A percentile compares a stretch with the other conserved stretches of the same genome.
Conservation (phyloP, 2,888 invertebrate species). For the Dicyrtoma fusca region DNA sequence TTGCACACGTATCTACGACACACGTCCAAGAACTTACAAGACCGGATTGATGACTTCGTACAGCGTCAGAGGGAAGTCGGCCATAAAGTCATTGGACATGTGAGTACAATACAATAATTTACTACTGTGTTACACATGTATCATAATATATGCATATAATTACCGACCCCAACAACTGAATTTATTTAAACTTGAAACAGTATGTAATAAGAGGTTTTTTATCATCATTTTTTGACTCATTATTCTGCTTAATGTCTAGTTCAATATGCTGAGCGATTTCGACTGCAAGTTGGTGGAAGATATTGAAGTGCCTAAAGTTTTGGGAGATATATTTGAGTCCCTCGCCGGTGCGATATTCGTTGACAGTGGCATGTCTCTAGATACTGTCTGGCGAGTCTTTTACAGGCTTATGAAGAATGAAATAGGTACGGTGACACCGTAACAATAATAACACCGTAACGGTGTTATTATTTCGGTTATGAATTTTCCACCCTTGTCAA, state of each 20-base stretch:
- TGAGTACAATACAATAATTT: slow-evolving; percentile 56
- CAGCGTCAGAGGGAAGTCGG: slow-evolving; percentile 67
- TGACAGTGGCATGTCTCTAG: slow-evolving; percentile 76
- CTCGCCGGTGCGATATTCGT: slow-evolving; percentile 87
- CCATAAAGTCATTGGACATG: slow-evolving; percentile 70
- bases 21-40: slow-evolving; percentile 63
- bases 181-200: neutral
- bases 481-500: neutral
- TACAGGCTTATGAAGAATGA: slow-evolving; percentile 84
- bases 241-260: neutral
- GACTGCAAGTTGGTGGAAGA: slow-evolving; percentile 66
- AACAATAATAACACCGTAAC: neutral
- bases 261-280: slow-evolving; percentile 18
- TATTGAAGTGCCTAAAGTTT: slow-evolving; percentile 85
- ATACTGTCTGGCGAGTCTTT: slow-evolving; percentile 77
- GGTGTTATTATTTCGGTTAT: too few relatives aligned
- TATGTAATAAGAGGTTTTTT: neutral
- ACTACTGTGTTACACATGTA: too few relatives aligned
- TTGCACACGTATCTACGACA: slow-evolving; percentile 75
- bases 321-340: slow-evolving; percentile 94
- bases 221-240: neutral
- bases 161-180: too few relatives aligned
- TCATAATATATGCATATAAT: too few relatives aligned
- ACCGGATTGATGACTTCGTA: slow-evolving; percentile 30
- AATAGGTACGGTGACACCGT: slow-evolving; percentile 63